Evolutionary conservation across 2,113 vertebrate genomes (phyloP), one percentile per base, ranked within the genome.

Genomic region (Mesocricetus auratus): DNA sequence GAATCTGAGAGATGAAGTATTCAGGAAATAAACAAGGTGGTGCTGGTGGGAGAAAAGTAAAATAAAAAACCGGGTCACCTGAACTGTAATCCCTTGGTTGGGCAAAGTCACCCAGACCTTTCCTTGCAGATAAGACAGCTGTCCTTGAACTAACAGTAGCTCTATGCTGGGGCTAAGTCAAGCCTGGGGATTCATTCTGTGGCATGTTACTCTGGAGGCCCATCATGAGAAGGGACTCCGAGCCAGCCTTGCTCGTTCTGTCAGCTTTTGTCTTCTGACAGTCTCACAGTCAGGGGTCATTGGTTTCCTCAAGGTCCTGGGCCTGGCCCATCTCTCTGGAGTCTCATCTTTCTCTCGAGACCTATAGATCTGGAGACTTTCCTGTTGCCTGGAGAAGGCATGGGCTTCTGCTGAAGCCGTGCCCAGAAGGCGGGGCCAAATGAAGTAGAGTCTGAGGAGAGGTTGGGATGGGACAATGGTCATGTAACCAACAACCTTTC

Each of bases 1-100:
- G 96, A 93, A 96, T 93, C 93, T 91, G 86, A 81, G 90, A 95
- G 94, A 97, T 96, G 97, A 98, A 97, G 94, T 97, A 96, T 13
- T 96, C 74, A 66, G 0, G 60, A 95, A 75, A 78, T 97, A 97
- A 98, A 97, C 77, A 95, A 91, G 56, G 87, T 90, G 21, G 0
- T 64, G 64, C 83, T 90, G 89, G 96, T 89, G 60, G 47, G 45
- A 95, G 82, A 92, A 83, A 73, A 31, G 91, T 77, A 79, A 91
- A 89, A 89, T 87, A 50, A 90, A 88, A 93, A 42, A 62, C 88
- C 10, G 1, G 92, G 94, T 62, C 95, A 86, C 22, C 71, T 4
- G 73, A 91, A 87, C 24, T 77, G 1, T 2, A 53, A n/a, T 88
- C 77, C 56, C 10, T 83, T 89, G 10, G 60, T 15, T 89, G n/a